These are phyloP conservation scores for Tinamus major DNA, from an alignment of 2,797 vertebrate genomes.

Conservation along the genomic window DNA sequence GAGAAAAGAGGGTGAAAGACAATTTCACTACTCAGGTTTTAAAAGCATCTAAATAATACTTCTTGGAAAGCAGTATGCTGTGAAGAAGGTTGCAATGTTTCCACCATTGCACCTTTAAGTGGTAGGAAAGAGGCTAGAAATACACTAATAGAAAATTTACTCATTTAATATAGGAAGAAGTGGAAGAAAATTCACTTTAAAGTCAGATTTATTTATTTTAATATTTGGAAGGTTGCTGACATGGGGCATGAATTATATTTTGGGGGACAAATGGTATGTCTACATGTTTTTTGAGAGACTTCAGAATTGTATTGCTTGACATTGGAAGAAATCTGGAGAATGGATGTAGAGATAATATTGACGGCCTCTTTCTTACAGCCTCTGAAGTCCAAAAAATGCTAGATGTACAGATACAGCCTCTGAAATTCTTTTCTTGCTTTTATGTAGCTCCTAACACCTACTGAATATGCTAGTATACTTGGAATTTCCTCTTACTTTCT, in stretches of 20 bases:
- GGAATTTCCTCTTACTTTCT: not conserved
- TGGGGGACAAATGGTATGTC: not conserved
- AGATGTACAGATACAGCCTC: not conserved
- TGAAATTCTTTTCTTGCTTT: not conserved
- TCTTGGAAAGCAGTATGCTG: not conserved
- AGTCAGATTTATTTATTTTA: not conserved
- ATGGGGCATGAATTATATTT: not conserved
- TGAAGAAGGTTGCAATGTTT: constrained; percentile 38
- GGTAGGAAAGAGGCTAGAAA: not conserved
- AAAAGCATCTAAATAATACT: not conserved
- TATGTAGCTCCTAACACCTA: not conserved
- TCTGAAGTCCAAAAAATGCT: not conserved
- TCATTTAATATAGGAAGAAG: not conserved
- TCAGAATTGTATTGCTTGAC: not conserved
- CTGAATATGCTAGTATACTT: fast-evolving
- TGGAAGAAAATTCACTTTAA: not conserved
- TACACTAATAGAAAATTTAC: not conserved
- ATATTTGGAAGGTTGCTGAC: not conserved
- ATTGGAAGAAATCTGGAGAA: not conserved
- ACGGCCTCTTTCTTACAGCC: not conserved
- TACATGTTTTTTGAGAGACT: not conserved
- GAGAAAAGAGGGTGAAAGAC: not conserved
- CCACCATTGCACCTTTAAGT: fast-evolving
- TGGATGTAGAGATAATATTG: fast-evolving
- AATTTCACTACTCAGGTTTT: not conserved